Conservation (phyloP, 2,113 vertebrate species). For the Acrocephalus kingi region DNA sequence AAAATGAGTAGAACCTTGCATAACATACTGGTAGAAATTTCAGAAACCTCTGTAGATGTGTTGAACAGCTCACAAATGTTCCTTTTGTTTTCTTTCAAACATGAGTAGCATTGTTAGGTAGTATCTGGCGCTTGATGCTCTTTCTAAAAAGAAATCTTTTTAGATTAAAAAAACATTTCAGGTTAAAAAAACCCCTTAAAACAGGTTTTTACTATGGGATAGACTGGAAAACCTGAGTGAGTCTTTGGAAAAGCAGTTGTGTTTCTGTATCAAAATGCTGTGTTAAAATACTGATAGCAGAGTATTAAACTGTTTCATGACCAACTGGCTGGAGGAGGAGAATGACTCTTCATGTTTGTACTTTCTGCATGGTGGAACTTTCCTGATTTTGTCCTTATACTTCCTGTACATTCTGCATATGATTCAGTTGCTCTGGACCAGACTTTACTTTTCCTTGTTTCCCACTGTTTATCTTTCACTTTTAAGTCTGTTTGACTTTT, state of each 20-base stretch:
- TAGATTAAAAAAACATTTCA: neutral
- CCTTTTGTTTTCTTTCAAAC: neutral
- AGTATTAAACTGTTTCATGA: neutral
- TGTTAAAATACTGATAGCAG: neutral
- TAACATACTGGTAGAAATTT: neutral
- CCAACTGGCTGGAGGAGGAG: neutral
- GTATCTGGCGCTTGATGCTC: neutral
- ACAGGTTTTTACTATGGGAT: neutral
- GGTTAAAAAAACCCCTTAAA: neutral
- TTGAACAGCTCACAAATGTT: neutral
- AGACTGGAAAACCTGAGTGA: neutral
- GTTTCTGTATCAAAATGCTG: neutral
- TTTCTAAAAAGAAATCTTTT: neutral
- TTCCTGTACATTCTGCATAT: rapidly evolving
- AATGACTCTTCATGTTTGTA: neutral
- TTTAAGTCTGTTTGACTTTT: neutral
- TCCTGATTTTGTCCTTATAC: neutral
- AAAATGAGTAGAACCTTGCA: neutral
- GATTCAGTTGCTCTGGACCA: neutral
- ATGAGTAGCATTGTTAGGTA: neutral
- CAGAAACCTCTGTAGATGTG: neutral
- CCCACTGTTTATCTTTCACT: neutral
- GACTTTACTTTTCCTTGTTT: neutral
- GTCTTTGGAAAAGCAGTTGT: neutral
- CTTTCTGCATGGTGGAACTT: neutral